Conservation (phyloP, 2,113 vertebrate species). For the Syngnathoides biaculeatus region DNA sequence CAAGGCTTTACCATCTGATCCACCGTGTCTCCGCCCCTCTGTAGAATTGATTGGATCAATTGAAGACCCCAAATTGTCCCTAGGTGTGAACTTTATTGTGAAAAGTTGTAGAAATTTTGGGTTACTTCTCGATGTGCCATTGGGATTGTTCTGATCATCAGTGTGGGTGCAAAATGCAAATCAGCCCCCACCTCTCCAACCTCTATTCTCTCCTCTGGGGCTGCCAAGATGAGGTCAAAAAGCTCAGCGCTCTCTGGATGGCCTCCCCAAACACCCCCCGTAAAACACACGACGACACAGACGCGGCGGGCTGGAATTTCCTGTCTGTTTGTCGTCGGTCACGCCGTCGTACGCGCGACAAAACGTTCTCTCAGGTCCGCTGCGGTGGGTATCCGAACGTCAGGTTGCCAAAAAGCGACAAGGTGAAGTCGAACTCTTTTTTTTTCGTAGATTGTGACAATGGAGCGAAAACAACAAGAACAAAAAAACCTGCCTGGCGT, state of each 20-base stretch:
- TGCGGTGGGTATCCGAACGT: too few relatives aligned
- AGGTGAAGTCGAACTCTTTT: too few relatives aligned
- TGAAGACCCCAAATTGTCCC: too few relatives aligned
- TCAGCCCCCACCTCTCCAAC: neutral
- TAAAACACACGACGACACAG: slow-evolving; percentile 58
- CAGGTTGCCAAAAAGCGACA: too few relatives aligned
- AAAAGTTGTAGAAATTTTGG: neutral
- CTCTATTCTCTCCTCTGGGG: slow-evolving; percentile 3
- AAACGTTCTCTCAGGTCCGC: too few relatives aligned
- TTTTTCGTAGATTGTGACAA: neutral
- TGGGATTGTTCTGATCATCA: slow-evolving; percentile 8
- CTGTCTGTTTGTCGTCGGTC: slow-evolving; percentile 54
- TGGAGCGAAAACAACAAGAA: too few relatives aligned
- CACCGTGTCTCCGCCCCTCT: too few relatives aligned
- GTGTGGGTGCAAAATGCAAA: slow-evolving; percentile 47
- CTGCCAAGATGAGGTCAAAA: slow-evolving; percentile 34
- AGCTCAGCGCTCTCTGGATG: slow-evolving; percentile 24
- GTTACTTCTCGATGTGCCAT: neutral
- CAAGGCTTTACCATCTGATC: too few relatives aligned
- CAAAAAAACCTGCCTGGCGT: neutral
- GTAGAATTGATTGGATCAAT: neutral
- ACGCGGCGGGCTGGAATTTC: slow-evolving; percentile 64
- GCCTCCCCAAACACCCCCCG: slow-evolving; percentile 40
- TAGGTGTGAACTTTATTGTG: too few relatives aligned
- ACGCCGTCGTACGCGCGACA: slow-evolving; percentile 21